A percentile compares a stretch with the other conserved stretches of the same genome.
phyloP scores from a whole-genome alignment of 2,888 invertebrate species.

The Phasia obesa region DNA sequence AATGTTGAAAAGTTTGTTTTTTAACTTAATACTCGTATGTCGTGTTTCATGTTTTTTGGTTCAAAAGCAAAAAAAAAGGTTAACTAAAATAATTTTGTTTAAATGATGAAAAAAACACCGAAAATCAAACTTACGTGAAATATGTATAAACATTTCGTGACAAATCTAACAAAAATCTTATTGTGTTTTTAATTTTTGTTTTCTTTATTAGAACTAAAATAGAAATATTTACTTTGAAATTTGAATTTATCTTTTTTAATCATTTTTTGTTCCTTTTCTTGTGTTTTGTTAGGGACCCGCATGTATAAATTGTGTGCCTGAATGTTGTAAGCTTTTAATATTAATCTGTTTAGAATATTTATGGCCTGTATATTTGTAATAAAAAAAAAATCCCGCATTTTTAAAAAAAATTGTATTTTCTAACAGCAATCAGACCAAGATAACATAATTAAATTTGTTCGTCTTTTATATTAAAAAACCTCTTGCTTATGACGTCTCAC shows the following conservation, averaged over 20 bases:
- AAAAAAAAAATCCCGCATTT: constrained; percentile 49
- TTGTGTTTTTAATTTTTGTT: constrained; percentile 20
- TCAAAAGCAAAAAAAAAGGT: constrained; percentile 48
- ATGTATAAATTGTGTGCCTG: constrained; percentile 34
- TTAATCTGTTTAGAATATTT: constrained; percentile 52
- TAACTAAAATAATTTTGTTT: constrained; percentile 52
- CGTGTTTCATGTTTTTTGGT: constrained; percentile 50
- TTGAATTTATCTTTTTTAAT: constrained; percentile 64
- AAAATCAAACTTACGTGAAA: constrained; percentile 60
- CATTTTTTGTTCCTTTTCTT: constrained; percentile 35
- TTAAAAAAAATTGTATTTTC: not conserved
- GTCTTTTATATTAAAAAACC: too few species aligned
- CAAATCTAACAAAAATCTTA: constrained; percentile 65
- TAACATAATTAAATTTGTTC: constrained; percentile 30
- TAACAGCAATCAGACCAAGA: not conserved
- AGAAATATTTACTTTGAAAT: constrained; percentile 65
- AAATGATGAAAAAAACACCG: not conserved
- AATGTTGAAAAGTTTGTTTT: constrained; percentile 31
- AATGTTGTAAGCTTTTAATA: constrained; percentile 22
- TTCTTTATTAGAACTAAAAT: constrained; percentile 41
- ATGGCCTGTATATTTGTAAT: constrained; percentile 17
- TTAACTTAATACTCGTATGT: constrained; percentile 21
- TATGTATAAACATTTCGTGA: constrained; percentile 66
- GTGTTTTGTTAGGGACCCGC: constrained; percentile 40
- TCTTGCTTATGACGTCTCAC: too few species aligned